Evolutionary conservation across 2,113 vertebrate species (phyloP).

Genomic region (Mellivora capensis): DNA sequence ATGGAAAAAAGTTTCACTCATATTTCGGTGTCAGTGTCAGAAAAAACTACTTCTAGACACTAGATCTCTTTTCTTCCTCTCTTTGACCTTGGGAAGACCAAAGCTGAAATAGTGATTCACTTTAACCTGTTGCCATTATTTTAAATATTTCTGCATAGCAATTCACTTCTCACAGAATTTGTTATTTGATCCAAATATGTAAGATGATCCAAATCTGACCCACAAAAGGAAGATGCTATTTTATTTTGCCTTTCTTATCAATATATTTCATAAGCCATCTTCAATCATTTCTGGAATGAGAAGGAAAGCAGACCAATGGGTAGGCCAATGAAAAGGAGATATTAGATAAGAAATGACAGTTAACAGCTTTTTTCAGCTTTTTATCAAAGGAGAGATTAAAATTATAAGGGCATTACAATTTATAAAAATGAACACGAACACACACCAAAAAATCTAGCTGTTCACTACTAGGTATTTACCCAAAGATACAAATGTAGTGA

Average conservation of each 20-base stretch:
- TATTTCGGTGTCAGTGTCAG: neutral
- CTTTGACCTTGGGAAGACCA: neutral
- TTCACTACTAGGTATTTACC: neutral
- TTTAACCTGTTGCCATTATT: neutral
- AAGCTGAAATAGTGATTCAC: neutral
- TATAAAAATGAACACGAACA: neutral
- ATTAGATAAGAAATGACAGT: neutral
- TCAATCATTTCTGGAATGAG: constrained; percentile 18
- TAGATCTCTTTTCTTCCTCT: neutral
- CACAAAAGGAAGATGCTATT: neutral
- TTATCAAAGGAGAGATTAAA: constrained; percentile 7
- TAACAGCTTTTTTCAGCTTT: constrained; percentile 38
- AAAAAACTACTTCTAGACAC: neutral
- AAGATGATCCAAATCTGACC: neutral
- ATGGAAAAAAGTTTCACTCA: neutral
- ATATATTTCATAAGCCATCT: neutral
- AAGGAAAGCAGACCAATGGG: neutral
- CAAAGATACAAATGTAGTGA: neutral
- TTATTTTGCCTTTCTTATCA: neutral
- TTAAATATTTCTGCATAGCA: constrained; percentile 14
- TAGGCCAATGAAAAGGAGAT: neutral
- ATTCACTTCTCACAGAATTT: neutral
- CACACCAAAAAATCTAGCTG: neutral
- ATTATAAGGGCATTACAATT: neutral
- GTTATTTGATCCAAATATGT: neutral